A percentile compares a stretch with the other conserved stretches of the same genome.
Evolutionary conservation across 2,888 invertebrate species (phyloP).

Genomic region (Leptopterna dolabrata): DNA sequence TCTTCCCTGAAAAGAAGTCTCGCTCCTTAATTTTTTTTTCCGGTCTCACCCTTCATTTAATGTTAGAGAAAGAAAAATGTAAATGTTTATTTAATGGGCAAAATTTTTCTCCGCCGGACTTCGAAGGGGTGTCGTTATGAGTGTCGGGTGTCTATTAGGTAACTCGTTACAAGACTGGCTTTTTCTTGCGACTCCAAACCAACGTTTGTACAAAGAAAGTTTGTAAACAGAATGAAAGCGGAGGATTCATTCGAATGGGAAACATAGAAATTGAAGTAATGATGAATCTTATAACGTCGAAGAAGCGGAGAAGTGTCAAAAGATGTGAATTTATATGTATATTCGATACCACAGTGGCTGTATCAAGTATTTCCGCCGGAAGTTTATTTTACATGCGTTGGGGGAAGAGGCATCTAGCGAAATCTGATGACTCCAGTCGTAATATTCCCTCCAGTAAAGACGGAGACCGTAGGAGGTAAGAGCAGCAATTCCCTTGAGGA

Average conservation of each 20-base stretch:
- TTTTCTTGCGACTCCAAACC: neutral
- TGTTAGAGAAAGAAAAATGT: neutral
- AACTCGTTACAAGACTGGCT: neutral
- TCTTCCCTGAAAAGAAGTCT: neutral
- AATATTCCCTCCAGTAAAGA: no score
- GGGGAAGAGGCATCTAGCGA: no score
- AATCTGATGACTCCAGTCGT: no score
- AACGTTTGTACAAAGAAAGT: neutral
- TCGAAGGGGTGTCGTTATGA: neutral
- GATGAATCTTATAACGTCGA: neutral
- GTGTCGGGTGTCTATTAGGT: neutral
- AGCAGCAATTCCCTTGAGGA: no score
- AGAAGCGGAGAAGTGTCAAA: neutral
- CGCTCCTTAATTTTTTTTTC: neutral
- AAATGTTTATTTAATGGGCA: conserved; percentile 18
- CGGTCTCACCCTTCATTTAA: neutral
- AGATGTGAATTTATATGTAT: no score
- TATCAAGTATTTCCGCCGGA: no score
- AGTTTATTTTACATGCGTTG: no score
- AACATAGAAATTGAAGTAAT: neutral
- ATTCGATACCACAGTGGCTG: no score
- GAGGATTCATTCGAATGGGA: neutral
- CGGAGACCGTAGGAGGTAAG: no score
- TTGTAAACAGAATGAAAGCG: neutral
- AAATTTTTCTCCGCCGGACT: neutral